Base-by-base conservation (phyloP, 2,888 invertebrate genomes). In the Crematogaster levior region DNA sequence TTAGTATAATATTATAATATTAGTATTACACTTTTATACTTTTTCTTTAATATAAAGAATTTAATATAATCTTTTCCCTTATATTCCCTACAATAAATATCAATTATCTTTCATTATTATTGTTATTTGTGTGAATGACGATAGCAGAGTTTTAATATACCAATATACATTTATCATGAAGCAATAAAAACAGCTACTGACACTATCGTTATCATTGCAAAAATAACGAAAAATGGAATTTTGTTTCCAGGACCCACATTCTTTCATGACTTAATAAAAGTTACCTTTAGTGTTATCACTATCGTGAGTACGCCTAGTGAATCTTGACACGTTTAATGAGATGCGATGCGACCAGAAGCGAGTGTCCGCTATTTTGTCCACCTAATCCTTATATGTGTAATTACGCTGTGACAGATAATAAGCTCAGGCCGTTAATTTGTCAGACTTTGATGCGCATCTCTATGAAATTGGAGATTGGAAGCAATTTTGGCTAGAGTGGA, bases 381-480 rank as follows among this genome's bases (percentile, higher is more conserved):
- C n/a, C 27, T 79, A 79, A 68, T 68, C 77, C 77, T 56, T 68
- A 34, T 85, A 74, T 37, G 46, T 37, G 72, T 79, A 85, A 88
- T 84, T 79, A 74, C 46, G 72, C 83, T 84, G 66, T 60, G 74
- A 51, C 30, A 53, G 66, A 79, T 84, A 88, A 88, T 88, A 85
- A 85, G 84, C 85, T 74, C 27, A 58, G 51, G 65, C 74, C 70
- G 79, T 89, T 89, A 89, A 87, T 89, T 85, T 66, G 85, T 65
- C 80, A 75, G 88, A 83, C 89, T 87, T 88, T 89, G 87, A 88
- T 84, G 89, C 88, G 70, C 88, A 58, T 68, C 83, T 82, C 77
- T 85, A 89, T 84, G 87, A 88, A 88, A 88, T 89, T 89, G 56
- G 77, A n/a, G n/a, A n/a, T n/a, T n/a, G n/a, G n/a, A n/a, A 82